Conservation (phyloP, 2,113 vertebrate species). For the Rhegmatorhina hoffmannsi region DNA sequence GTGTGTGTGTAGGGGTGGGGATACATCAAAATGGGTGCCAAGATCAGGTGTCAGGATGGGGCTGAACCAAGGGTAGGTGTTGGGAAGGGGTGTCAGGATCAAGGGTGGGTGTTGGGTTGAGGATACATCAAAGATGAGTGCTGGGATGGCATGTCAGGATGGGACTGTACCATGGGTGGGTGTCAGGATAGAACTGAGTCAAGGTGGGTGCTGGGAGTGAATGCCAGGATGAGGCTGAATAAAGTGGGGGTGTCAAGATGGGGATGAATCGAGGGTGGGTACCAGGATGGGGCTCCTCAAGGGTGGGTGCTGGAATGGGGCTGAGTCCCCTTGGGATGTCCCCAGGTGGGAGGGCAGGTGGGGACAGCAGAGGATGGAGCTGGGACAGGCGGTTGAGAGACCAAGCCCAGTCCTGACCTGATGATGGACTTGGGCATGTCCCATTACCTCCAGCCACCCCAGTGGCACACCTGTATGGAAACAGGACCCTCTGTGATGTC, state of each 20-base stretch:
- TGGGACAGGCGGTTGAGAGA: not conserved
- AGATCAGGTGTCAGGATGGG: not conserved
- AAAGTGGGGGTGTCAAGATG: no score
- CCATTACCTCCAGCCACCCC: not conserved
- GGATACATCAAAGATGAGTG: no score
- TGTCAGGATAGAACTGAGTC: no score
- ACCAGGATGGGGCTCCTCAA: no score
- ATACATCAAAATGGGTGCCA: not conserved
- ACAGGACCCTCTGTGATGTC: not conserved
- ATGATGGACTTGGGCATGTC: not conserved
- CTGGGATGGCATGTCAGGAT: no score
- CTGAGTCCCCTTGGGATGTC: not conserved
- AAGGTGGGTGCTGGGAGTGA: no score
- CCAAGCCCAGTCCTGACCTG: not conserved
- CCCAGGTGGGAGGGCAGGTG: not conserved
- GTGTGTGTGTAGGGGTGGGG: not conserved
- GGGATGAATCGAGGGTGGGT: no score
- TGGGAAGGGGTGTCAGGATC: not conserved
- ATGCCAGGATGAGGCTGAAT: no score
- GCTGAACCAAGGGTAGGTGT: constrained; percentile 76
- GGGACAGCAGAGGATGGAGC: not conserved
- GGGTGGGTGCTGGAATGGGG: not conserved
- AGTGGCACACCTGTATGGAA: fast-evolving
- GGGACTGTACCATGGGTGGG: no score
- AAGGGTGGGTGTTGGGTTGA: no score